These are phyloP conservation scores for Craterocephalus amniculus DNA, from an alignment of 2,797 vertebrate species.

Conservation along the genomic window DNA sequence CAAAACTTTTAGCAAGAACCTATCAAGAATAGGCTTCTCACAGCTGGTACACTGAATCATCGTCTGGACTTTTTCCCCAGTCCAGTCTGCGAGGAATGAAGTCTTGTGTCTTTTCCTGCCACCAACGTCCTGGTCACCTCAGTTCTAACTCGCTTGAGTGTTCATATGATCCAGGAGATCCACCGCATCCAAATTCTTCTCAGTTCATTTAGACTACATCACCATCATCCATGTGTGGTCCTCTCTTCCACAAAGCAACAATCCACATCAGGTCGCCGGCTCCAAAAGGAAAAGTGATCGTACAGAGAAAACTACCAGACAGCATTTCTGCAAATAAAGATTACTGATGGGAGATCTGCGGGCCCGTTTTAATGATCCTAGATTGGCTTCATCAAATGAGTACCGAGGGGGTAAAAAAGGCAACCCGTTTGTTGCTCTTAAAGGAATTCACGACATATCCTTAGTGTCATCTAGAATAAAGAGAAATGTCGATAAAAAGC, in stretches of 20 bases:
- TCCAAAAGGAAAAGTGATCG: constrained; percentile 35
- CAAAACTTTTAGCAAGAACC: constrained; percentile 93
- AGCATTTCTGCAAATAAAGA: constrained; percentile 50
- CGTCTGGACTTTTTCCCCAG: constrained; percentile 60
- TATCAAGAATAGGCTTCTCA: constrained; percentile 93
- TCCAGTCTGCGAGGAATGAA: constrained; percentile 44
- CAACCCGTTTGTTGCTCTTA: not conserved
- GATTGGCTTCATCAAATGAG: constrained; percentile 12
- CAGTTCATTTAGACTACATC: constrained; percentile 33
- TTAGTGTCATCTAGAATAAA: constrained; percentile 32
- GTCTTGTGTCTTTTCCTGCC: constrained; percentile 50
- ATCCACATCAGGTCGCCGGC: constrained; percentile 55
- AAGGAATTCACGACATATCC: constrained; percentile 32
- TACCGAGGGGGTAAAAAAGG: not conserved
- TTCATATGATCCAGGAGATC: constrained; percentile 57
- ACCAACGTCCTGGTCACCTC: constrained; percentile 25
- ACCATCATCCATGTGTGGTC: constrained; percentile 38
- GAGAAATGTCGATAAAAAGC: constrained; percentile 19
- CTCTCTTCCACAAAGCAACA: constrained; percentile 51
- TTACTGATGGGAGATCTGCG: constrained; percentile 38
- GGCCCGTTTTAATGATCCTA: constrained; percentile 42
- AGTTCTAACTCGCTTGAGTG: constrained; percentile 7
- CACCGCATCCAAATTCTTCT: constrained; percentile 57
- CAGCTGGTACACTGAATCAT: constrained; percentile 87
- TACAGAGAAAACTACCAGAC: constrained; percentile 11